phyloP scores from a whole-genome alignment of 1,140 invertebrate genomes.

The Mercenaria mercenaria region DNA sequence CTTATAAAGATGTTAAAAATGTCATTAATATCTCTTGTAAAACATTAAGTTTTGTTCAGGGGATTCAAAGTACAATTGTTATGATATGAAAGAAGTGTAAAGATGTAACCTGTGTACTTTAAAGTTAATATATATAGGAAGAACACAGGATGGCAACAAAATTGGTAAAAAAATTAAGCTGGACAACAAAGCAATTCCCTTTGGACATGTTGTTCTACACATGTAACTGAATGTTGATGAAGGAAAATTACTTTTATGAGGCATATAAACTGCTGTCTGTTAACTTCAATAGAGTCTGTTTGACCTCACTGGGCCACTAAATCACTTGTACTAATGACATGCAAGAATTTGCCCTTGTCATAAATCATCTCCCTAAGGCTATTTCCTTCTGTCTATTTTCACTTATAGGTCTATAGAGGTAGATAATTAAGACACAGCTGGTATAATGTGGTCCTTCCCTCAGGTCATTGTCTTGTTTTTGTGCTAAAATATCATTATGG shows the following conservation, averaged over 20 bases:
- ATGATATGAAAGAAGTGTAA: no score
- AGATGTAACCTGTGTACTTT: no score
- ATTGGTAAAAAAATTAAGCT: no score
- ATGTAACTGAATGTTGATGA: background rate
- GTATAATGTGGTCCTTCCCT: background rate
- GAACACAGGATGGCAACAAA: no score
- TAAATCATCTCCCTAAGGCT: background rate
- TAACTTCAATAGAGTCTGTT: background rate
- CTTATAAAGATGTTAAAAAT: no score
- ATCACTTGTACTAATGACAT: constrained; percentile 29
- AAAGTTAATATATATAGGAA: no score
- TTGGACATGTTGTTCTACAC: background rate
- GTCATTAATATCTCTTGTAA: no score
- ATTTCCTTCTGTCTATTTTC: background rate
- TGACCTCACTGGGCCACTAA: background rate
- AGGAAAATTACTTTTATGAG: constrained; percentile 22
- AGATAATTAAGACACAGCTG: background rate
- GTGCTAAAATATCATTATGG: no score
- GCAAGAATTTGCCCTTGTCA: constrained; percentile 20
- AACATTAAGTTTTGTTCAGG: no score
- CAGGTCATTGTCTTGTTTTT: background rate
- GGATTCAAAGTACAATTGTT: no score
- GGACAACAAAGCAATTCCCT: background rate
- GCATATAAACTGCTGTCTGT: constrained; percentile 7
- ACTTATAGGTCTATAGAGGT: background rate